These are phyloP conservation scores for Nanger granti DNA, from an alignment of 2,113 vertebrate genomes.

Conservation along the genomic window DNA sequence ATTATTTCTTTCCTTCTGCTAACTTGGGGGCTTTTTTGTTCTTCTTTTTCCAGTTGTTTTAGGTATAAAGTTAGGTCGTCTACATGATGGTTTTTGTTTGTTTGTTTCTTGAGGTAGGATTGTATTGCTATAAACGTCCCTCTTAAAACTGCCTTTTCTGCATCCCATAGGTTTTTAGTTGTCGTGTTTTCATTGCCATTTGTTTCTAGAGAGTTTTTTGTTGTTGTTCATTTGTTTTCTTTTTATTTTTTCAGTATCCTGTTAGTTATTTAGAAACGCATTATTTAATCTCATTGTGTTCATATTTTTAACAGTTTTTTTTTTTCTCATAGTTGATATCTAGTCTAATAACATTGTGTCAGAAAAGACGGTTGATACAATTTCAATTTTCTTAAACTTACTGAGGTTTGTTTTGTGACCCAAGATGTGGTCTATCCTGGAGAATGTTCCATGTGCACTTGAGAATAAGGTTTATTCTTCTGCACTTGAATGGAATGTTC, in stretches of 20 bases:
- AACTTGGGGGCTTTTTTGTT: background rate
- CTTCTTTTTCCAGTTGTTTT: background rate
- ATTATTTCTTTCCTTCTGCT: background rate
- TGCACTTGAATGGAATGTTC: background rate
- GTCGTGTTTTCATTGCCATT: background rate
- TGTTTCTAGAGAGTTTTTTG: background rate
- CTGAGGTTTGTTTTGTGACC: background rate
- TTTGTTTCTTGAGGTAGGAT: background rate
- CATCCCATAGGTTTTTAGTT: background rate
- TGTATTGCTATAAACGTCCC: background rate
- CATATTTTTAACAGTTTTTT: background rate
- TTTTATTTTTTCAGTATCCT: background rate
- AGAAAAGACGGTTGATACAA: rapidly evolving
- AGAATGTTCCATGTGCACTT: background rate
- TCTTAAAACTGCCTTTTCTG: background rate
- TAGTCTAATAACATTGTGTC: background rate
- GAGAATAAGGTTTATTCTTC: background rate
- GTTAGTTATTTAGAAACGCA: background rate
- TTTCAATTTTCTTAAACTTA: background rate
- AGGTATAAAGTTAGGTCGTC: background rate
- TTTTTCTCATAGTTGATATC: background rate
- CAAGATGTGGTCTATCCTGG: background rate
- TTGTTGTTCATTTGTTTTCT: background rate
- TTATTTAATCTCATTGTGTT: background rate
- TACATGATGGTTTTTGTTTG: background rate